Evolutionary conservation across 2,888 invertebrate species (phyloP).

Genomic region (Liopterus haemorrhoidalis): DNA sequence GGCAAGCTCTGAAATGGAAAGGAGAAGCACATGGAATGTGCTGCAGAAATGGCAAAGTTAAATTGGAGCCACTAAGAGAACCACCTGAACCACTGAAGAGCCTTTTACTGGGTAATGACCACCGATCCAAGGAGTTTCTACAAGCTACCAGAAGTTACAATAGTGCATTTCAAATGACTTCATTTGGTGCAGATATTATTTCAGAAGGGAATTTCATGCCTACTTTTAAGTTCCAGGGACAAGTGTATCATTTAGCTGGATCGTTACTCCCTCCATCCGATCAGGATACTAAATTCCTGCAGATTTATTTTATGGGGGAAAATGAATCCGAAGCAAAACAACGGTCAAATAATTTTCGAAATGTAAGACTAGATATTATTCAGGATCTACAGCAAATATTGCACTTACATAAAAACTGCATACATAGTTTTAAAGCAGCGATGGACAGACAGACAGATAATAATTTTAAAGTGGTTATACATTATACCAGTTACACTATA

Average conservation of each 20-base stretch:
- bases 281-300: conserved; percentile 27
- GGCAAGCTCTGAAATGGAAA: conserved; percentile 13
- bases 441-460: too few relatives aligned
- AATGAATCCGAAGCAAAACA: conserved; percentile 28
- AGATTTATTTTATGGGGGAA: conserved; percentile 35
- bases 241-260: conserved; percentile 26
- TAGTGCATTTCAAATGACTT: conserved; percentile 31
- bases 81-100: conserved; percentile 23
- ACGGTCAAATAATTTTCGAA: too few relatives aligned
- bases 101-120: conserved; percentile 16
- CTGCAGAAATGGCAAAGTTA: conserved; percentile 13
- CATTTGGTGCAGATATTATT: conserved; percentile 28
- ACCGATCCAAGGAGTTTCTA: conserved; percentile 9
- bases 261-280: conserved; percentile 25
- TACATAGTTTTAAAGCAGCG: conserved; percentile 35
- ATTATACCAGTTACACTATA: too few relatives aligned
- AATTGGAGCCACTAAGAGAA: conserved; percentile 15
- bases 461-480: too few relatives aligned
- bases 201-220: conserved; percentile 20
- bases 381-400: conserved; percentile 34
- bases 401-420: conserved; percentile 37
- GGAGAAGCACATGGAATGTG: conserved; percentile 16
- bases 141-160: conserved; percentile 12
- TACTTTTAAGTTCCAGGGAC: conserved; percentile 27
- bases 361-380: not conserved